Evolutionary conservation across 2,888 invertebrate genomes (phyloP).

Genomic region (Sarcophaga caerulescens): DNA sequence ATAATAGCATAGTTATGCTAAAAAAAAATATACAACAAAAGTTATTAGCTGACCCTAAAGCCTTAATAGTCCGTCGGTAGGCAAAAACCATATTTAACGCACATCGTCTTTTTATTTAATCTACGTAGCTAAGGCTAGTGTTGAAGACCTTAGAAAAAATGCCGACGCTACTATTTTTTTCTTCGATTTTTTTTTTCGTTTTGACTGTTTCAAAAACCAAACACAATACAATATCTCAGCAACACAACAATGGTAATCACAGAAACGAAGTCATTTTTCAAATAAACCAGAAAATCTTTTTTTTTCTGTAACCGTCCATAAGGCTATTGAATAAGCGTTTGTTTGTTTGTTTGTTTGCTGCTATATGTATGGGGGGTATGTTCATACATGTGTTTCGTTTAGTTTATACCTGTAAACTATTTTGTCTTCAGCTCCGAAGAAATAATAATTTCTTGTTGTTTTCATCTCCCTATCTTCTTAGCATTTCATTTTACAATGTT

Average conservation of each 20-base stretch:
- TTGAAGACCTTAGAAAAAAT: slow-evolving; percentile 45
- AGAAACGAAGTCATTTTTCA: slow-evolving; percentile 39
- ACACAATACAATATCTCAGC: too few relatives aligned
- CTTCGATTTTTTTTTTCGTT: too few relatives aligned
- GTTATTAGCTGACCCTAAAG: too few relatives aligned
- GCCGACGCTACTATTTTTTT: slow-evolving; percentile 49
- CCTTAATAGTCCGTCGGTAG: too few relatives aligned
- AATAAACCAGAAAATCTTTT: slow-evolving; percentile 13
- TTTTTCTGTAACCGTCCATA: background rate
- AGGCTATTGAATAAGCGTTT: too few relatives aligned
- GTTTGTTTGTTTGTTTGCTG: too few relatives aligned
- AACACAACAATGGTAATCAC: too few relatives aligned
- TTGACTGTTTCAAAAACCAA: too few relatives aligned
- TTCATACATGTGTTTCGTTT: background rate
- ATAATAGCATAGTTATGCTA: slow-evolving; percentile 42
- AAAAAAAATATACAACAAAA: slow-evolving; percentile 22
- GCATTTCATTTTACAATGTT: slow-evolving; percentile 8
- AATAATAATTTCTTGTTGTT: background rate
- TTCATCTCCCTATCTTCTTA: background rate
- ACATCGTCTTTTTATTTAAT: too few relatives aligned
- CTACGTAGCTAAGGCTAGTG: too few relatives aligned
- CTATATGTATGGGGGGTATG: too few relatives aligned
- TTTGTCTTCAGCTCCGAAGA: background rate
- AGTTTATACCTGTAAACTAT: slow-evolving; percentile 17
- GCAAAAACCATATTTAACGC: too few relatives aligned